Base-by-base conservation (phyloP, 2,113 vertebrate genomes). In the Calyptommatus sinebrachiatus region DNA sequence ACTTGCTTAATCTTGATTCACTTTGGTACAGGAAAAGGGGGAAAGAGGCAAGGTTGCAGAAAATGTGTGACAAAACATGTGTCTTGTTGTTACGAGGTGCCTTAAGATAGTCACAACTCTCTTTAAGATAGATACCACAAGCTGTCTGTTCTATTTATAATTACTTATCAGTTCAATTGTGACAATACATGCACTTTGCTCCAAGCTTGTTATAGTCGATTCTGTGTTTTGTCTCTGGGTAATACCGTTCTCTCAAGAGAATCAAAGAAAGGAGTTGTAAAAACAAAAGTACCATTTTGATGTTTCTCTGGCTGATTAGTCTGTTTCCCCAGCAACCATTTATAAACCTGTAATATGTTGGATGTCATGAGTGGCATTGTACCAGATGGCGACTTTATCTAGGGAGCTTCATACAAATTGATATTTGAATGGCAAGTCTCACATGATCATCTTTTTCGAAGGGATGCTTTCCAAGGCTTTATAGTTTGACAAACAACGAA, bases 301-400 rank as follows among this genome's bases (percentile, higher is more conserved):
- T 87, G 85, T 88, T 93, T 90, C 88, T 83, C 80, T 82, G 81
- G 81, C 88, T 90, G 72, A 82, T 85, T 87, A 90, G 90, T 92
- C 89, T 86, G 83, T 83, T 78, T 79, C 88, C 84, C 80, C 82
- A 83, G 76, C 88, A 61, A 77, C 79, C 81, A 60, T 69, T 91
- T 87, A 76, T 80, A 83, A 91, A 85, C 53, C 88, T 80, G 81
- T 82, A 69, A 89, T 89, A 80, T 73, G 89, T 78, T 86, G 86
- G 87, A 80, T 71, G 73, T 79, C 86, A 86, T 79, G 79, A 68
- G 83, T 87, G 84, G 84, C 77, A 81, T 84, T 82, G 87, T 85
- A 66, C 83, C 90, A 88, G 83, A 89, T 85, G 87, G 88, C 89
- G 87, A 72, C 87, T 87, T 90, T 77, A 88, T 20, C 78, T 90